Evolutionary conservation across 2,113 vertebrate genomes (phyloP), one percentile per base, ranked within the genome.

Genomic region (Riparia riparia): DNA sequence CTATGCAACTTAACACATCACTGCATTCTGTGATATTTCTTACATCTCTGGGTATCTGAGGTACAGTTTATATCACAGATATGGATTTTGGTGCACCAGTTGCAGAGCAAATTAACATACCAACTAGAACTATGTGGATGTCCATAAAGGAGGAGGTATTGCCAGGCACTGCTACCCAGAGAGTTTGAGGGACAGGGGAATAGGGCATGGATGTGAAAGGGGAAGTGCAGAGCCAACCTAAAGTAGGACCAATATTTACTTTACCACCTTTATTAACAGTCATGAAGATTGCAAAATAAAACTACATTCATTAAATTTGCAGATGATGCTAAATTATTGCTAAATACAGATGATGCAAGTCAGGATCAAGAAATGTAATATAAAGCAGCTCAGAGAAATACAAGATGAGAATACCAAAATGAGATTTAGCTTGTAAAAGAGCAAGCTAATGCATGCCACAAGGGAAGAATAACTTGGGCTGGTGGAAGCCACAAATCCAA

Each of bases 381-480:
- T 49, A 73, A 73, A 83, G 56, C 82, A 83, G 41, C 68, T 90
- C 68, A 66, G 44, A 94, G 68, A 95, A 90, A 80, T 20, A 49
- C 10, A 63, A 37, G 10, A 68, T 81, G 68, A 70, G 72, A 86
- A 80, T 8, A 83, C 34, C 74, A 90, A 95, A 96, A 93, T 90
- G 76, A 94, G 92, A 92, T 94, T 92, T 82, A 83, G 64, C 79
- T 84, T 92, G 88, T 90, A 89, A 90, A 95, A 95, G 94, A 86
- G 60, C 19, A 86, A 93, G 76, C 49, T 93, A 81, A 78, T 78
- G 68, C 64, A 71, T 74, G 58, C 64, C 90, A 94, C 85, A 53
- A 56, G 88, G 85, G 96, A 95, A 86, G 68, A 95, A 93, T 88
- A 86, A 83, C 71, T 95, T 77, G 49, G 47, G 31, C 51, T 83